Conservation (phyloP, 2,888 invertebrate genomes). For the Euclidia mi region DNA sequence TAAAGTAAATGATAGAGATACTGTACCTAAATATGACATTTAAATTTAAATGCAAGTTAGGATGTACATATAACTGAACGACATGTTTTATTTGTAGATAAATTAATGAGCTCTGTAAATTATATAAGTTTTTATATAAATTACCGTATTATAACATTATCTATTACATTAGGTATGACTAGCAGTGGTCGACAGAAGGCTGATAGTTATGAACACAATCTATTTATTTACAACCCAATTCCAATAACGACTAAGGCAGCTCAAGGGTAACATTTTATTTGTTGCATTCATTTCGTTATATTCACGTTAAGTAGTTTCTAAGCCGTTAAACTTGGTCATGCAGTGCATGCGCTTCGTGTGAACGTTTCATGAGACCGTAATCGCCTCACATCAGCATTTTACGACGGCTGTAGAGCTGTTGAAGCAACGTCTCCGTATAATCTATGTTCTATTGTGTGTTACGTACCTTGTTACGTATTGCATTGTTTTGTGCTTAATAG, state of each 20-base stretch:
- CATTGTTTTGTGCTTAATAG: neutral
- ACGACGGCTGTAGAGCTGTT: constrained; percentile 10
- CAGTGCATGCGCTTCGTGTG: constrained; percentile 8
- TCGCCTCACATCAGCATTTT: constrained; percentile 3
- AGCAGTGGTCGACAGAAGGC: too few relatives aligned
- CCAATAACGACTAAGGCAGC: neutral
- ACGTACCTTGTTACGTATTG: neutral
- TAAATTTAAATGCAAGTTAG: too few relatives aligned
- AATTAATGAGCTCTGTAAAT: too few relatives aligned
- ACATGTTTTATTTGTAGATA: too few relatives aligned
- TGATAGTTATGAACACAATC: too few relatives aligned
- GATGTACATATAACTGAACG: too few relatives aligned
- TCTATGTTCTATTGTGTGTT: constrained; percentile 4
- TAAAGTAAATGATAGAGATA: too few relatives aligned
- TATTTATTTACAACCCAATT: too few relatives aligned
- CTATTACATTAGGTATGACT: too few relatives aligned
- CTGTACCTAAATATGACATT: too few relatives aligned
- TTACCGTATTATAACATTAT: too few relatives aligned
- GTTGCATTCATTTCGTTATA: neutral
- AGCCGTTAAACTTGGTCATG: constrained; percentile 2
- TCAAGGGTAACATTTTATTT: neutral
- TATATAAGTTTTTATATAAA: too few relatives aligned
- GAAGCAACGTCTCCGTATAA: constrained; percentile 1
- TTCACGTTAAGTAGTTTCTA: neutral
- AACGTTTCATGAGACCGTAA: constrained; percentile 21